phyloP scores from a whole-genome alignment of 1,140 invertebrate species.

The Drosophila pruinosa region DNA sequence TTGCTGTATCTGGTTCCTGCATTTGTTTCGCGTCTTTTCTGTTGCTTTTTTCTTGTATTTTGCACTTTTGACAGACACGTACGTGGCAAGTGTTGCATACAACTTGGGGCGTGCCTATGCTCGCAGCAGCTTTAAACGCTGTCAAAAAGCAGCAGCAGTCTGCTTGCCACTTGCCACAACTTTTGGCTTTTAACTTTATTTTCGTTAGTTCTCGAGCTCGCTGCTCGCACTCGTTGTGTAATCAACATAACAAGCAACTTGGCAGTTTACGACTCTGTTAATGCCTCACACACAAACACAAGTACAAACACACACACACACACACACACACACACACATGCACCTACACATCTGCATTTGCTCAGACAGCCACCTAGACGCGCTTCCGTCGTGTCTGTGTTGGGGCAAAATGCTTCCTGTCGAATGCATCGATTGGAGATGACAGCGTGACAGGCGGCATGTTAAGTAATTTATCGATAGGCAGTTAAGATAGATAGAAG shows the following conservation, averaged over 20 bases:
- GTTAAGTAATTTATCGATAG: background rate
- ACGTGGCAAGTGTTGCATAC: constrained; percentile 60
- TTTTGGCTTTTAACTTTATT: constrained; percentile 49
- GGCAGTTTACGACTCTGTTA: constrained; percentile 77
- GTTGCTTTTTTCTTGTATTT: constrained; percentile 20
- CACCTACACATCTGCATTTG: constrained; percentile 14
- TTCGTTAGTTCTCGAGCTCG: constrained; percentile 36
- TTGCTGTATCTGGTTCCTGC: constrained; percentile 35
- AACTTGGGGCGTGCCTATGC: constrained; percentile 44
- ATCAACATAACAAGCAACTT: constrained; percentile 80
- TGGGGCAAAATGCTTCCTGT: constrained; percentile 69
- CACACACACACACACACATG: background rate
- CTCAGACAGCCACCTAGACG: constrained; percentile 59
- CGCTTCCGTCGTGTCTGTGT: constrained; percentile 56
- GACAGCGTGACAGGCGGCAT: background rate
- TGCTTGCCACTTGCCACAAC: background rate
- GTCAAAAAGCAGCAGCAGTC: constrained; percentile 1
- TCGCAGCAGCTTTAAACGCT: constrained; percentile 34
- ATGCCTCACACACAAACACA: constrained; percentile 54
- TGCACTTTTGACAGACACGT: constrained; percentile 36
- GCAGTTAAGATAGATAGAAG: background rate
- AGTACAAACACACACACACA: constrained; percentile 14
- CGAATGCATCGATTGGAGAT: constrained; percentile 41
- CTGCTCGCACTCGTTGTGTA: constrained; percentile 54
- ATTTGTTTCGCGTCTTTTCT: constrained; percentile 1